Evolutionary conservation across 2,113 vertebrate species (phyloP).

Genomic region (Ahaetulla prasina): DNA sequence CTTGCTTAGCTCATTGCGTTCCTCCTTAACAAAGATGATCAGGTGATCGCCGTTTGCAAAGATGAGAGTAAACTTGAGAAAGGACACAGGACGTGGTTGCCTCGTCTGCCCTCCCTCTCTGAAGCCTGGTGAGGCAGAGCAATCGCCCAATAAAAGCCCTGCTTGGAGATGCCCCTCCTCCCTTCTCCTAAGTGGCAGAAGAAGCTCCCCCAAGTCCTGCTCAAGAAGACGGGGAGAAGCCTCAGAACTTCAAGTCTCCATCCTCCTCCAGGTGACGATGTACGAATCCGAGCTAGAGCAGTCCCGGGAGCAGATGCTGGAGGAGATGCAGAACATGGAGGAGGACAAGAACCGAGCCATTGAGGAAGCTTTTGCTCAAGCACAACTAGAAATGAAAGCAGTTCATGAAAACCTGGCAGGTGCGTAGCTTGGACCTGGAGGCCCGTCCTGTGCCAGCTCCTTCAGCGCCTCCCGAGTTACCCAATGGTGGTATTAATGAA

Average conservation of each 20-base stretch:
- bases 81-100: background rate
- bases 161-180: background rate
- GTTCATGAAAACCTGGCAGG: constrained; percentile 97
- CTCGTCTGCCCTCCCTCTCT: background rate
- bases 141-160: background rate
- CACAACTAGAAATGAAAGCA: constrained; percentile 93
- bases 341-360: constrained; percentile 93
- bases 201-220: no score
- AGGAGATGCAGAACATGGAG: constrained; percentile 89
- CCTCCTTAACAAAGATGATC: background rate
- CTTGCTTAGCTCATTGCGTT: background rate
- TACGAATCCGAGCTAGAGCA: constrained; percentile 88
- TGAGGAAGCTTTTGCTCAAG: constrained; percentile 86
- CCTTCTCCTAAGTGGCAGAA: background rate
- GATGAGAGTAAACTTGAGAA: background rate
- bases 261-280: constrained; percentile 74
- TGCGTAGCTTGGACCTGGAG: constrained; percentile 42
- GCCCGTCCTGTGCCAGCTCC: no score
- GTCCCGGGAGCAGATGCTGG: constrained; percentile 85
- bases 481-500: rapidly evolving
- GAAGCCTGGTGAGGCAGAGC: no score
- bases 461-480: rapidly evolving
- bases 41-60: background rate
- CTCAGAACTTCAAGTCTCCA: background rate
- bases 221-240: background rate